Evolutionary conservation across 2,797 vertebrate genomes (phyloP), one percentile per base, ranked within the genome.

Genomic region (Limosa lapponica): DNA sequence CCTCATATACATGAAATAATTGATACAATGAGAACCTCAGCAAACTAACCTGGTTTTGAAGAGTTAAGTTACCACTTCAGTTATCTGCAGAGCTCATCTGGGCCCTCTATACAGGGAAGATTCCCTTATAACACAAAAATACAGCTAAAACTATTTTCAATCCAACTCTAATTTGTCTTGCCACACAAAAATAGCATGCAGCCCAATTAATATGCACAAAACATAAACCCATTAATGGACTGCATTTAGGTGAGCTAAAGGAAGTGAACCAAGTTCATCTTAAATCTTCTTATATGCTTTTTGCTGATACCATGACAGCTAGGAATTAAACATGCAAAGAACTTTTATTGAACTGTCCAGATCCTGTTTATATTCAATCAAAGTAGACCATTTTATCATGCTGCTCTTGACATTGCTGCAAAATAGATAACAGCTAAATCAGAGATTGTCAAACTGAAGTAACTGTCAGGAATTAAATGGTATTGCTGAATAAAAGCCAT

Each of bases 401-500:
- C 78, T 28, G 54, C 59, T 96, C 77, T 96, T 96, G 92, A 97
- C 95, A 96, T 44, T 62, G 79, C 81, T 92, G 90, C 62, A 69
- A 96, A 97, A 95, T 58, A 97, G 95, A 96, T 94, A 97, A 96
- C 82, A 96, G 91, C 85, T 97, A 97, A 97, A 97, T 97, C 94
- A 93, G 87, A 75, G 94, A 96, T 36, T 94, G 95, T 97, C 95
- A 96, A 90, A 87, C 30, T 81, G 69, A 95, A 93, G 93, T 64
- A 96, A 96, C 72, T 90, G 91, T 96, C 87, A 89, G 88, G 72
- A 97, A 97, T 97, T 97, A 95, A 97, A 97, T 70, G 28, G 34
- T 54, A 65, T 37, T 82, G 43, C 93, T 82, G 92, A 97, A 96
- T 94, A 93, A 82, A 95, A 97, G 72, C 79, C 62, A 72, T 96